Evolutionary conservation across 1,140 invertebrate genomes (phyloP), one percentile per base, ranked within the genome.

Genomic region (Musca domestica): DNA sequence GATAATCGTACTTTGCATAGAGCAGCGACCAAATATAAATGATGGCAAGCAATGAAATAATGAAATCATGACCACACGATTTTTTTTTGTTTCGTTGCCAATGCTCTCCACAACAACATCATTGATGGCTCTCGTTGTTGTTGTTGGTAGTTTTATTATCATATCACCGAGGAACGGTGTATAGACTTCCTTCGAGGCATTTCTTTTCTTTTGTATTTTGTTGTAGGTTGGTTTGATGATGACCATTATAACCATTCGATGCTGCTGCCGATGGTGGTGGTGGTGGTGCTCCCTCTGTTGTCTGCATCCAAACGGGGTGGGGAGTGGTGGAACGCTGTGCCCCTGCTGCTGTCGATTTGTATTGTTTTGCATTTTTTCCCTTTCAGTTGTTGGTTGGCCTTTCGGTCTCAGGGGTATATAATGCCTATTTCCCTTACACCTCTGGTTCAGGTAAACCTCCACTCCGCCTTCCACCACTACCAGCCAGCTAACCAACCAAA

Each of bases 101-200:
- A 15, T 58, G 14, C 17, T 56, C 25, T 61, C 12, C 34, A 41
- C 34, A 41, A 7, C 34, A 41, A 12, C 27, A 30, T 30, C 27
- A 30, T 4, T 9, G 27, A 41, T 27, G 23, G 3, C 25, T 2
- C n/a, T 41, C 12, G 25, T 47, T 46, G 30, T 64, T 48, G 46
- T 48, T 69, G 69, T 70, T 74, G 73, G 73, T 73, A 10, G 6
- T 76, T 76, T 76, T 75, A 76, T 76, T 77, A 58, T 58, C 54
- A 61, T 20, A 61, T 61, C 34, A 41, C 6, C 34, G n/a, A 41
- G 20, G 48, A 51, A 58, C 25, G 54, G 54, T 58, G 34, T 41
- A 41, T 41, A 12, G 34, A 61, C 56, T 61, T 61, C 27, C 30
- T 61, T 41, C 34, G 12, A 61, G 56, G 27, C 30, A 61, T 61